Conservation (phyloP, 2,797 vertebrate genomes). For the Alfaro cultratus region DNA sequence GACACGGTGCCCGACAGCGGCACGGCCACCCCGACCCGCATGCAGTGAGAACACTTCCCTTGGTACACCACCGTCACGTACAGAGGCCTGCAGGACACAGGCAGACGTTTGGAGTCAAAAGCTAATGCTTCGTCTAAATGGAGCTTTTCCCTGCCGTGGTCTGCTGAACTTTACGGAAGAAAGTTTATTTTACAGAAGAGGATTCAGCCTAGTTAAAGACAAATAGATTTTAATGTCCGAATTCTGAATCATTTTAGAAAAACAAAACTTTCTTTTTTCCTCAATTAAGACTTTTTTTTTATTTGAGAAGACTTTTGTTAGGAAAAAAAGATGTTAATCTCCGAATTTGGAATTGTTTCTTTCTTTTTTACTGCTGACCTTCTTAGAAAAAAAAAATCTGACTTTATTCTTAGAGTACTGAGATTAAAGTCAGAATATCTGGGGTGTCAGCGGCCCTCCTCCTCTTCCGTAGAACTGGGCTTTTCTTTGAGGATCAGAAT, state of each 20-base stretch:
- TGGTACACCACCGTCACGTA: slow-evolving; percentile 97
- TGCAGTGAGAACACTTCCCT: slow-evolving; percentile 97
- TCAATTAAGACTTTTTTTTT: no score
- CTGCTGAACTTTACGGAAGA: slow-evolving; percentile 23
- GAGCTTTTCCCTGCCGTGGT: slow-evolving; percentile 54
- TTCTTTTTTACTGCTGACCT: no score
- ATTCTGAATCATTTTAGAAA: neutral
- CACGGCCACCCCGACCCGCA: slow-evolving; percentile 95
- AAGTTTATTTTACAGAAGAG: slow-evolving; percentile 22
- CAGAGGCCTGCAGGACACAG: slow-evolving; percentile 85
- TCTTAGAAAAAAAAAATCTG: neutral
- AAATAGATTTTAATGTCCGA: neutral
- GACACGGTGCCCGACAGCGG: slow-evolving; percentile 91
- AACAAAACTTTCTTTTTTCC: neutral
- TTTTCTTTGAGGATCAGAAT: neutral
- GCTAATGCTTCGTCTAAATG: slow-evolving; percentile 61
- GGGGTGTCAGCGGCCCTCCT: neutral
- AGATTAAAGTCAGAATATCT: neutral
- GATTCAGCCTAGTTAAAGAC: neutral
- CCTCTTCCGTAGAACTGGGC: neutral
- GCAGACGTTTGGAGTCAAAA: slow-evolving; percentile 2
- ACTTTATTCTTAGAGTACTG: no score
- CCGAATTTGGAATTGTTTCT: neutral
- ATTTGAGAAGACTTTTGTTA: no score
- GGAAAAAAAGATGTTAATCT: neutral